Evolutionary conservation across 2,888 invertebrate genomes (phyloP).

Genomic region (Limnephilus lunatus): DNA sequence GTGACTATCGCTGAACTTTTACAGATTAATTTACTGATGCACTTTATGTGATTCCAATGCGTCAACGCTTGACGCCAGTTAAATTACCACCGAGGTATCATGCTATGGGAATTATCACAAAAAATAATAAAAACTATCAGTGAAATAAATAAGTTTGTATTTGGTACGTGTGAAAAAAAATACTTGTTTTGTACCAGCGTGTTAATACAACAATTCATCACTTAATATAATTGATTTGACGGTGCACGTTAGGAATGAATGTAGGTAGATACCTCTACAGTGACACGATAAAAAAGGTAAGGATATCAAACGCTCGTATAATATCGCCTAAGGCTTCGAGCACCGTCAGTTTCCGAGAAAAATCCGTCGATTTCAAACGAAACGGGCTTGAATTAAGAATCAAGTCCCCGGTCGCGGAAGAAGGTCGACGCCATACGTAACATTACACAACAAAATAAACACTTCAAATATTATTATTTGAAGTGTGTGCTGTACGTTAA

Average conservation of each 20-base stretch:
- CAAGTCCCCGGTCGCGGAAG: neutral
- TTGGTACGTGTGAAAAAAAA: neutral
- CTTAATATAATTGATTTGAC: neutral
- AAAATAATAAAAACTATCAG: neutral
- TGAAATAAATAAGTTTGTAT: neutral
- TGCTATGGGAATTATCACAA: conserved; percentile 39
- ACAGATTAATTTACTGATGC: conserved; percentile 62
- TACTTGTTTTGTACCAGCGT: neutral
- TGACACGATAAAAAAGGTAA: neutral
- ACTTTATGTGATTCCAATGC: conserved; percentile 66
- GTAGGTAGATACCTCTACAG: neutral
- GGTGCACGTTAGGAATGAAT: neutral
- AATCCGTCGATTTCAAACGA: conserved; percentile 53
- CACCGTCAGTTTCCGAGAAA: conserved; percentile 47
- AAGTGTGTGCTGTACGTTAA: neutral
- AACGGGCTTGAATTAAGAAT: conserved; percentile 9
- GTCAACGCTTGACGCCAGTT: conserved; percentile 52
- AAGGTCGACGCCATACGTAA: conserved; percentile 21
- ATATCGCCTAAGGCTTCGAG: conserved; percentile 1
- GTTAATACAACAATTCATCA: neutral
- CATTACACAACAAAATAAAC: neutral
- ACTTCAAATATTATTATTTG: conserved; percentile 12
- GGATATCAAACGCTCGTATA: conserved; percentile 32
- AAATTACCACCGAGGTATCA: neutral
- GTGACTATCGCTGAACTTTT: conserved; percentile 4